Evolutionary conservation across 1,140 invertebrate species (phyloP).

Genomic region (Chymomyza costata): DNA sequence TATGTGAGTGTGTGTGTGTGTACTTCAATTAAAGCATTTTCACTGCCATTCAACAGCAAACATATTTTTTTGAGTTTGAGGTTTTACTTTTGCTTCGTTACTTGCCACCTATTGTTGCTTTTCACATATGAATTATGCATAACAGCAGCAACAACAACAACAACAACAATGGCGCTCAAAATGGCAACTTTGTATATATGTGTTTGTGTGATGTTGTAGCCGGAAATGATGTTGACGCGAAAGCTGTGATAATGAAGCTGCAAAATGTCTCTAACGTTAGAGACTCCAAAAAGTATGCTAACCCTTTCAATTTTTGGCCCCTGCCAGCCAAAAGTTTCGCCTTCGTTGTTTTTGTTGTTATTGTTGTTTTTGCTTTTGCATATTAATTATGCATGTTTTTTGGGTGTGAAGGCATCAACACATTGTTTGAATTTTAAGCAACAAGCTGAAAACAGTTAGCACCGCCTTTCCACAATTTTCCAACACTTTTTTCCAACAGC

Average conservation of each 20-base stretch:
- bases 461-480: not conserved
- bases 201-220: constrained; percentile 8
- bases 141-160: constrained; percentile 46
- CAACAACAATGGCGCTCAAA: constrained; percentile 15
- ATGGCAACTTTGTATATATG: constrained; percentile 1
- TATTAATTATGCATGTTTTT: constrained; percentile 74
- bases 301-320: constrained; percentile 59
- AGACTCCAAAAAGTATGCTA: constrained; percentile 46
- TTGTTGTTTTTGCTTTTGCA: constrained; percentile 61
- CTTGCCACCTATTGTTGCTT: constrained; percentile 65
- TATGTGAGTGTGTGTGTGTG: constrained; percentile 8
- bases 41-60: constrained; percentile 31
- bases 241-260: constrained; percentile 73
- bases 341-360: constrained; percentile 17
- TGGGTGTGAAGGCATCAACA: constrained; percentile 74
- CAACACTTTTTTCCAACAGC: not conserved
- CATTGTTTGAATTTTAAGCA: constrained; percentile 71
- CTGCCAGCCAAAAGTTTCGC: constrained; percentile 48
- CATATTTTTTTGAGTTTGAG: constrained; percentile 28
- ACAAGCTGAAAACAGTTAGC: constrained; percentile 39
- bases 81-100: constrained; percentile 58
- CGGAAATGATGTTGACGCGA: constrained; percentile 72
- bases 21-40: constrained; percentile 70
- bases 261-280: constrained; percentile 52
- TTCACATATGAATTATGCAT: constrained; percentile 75